phyloP scores from a whole-genome alignment of 2,888 invertebrate species.

The Spialia ferax region DNA sequence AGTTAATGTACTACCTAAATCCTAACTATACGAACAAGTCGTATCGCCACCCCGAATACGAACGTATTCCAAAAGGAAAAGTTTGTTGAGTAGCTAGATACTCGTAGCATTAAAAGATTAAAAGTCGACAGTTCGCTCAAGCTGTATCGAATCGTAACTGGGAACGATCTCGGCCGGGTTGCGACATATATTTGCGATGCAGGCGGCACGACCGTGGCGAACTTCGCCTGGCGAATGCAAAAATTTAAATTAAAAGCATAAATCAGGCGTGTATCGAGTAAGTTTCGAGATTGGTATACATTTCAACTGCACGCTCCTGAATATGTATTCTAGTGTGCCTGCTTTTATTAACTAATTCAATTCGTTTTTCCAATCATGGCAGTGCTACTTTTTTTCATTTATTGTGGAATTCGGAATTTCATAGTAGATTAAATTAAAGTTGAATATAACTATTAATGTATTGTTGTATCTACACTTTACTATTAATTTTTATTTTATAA shows the following conservation, averaged over 20 bases:
- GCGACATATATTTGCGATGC: conserved; percentile 84
- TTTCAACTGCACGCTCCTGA: conserved; percentile 72
- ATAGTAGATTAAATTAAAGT: neutral
- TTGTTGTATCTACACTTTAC: too few relatives aligned
- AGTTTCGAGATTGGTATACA: conserved; percentile 82
- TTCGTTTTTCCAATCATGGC: conserved; percentile 40
- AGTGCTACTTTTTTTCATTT: conserved; percentile 11
- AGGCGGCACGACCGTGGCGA: conserved; percentile 81
- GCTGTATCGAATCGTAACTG: conserved; percentile 79
- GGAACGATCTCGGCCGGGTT: conserved; percentile 73
- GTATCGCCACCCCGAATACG: conserved; percentile 23
- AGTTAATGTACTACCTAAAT: neutral
- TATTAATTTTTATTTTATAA: too few relatives aligned
- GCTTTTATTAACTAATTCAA: conserved; percentile 51
- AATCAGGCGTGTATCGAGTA: conserved; percentile 86
- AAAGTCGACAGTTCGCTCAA: conserved; percentile 81
- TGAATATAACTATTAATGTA: too few relatives aligned
- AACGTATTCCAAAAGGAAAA: conserved; percentile 62
- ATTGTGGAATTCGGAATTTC: neutral
- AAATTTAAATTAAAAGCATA: conserved; percentile 88
- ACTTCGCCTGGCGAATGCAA: conserved; percentile 85
- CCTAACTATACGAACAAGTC: neutral
- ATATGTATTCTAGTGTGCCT: conserved; percentile 61
- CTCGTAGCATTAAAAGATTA: conserved; percentile 82
- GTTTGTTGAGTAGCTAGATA: conserved; percentile 70